Evolutionary conservation across 2,797 vertebrate genomes (phyloP).

Genomic region (Denticeps clupeoides): DNA sequence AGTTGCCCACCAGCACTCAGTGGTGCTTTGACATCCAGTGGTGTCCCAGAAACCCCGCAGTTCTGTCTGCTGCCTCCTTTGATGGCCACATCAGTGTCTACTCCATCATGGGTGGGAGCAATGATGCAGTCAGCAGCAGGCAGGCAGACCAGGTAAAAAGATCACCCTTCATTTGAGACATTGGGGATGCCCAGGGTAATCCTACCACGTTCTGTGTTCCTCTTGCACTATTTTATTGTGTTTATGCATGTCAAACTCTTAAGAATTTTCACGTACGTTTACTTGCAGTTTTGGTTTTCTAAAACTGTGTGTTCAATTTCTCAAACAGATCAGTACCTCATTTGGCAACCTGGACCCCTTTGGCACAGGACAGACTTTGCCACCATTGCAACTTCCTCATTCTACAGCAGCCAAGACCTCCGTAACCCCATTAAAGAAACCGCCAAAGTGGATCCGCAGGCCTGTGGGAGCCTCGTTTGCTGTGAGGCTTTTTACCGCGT

Average conservation of each 20-base stretch:
- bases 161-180: too few relatives aligned
- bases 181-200: too few relatives aligned
- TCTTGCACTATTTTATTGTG: background rate
- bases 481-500: conserved; percentile 49
- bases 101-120: conserved; percentile 90
- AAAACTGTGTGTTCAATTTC: background rate
- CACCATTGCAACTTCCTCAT: conserved; percentile 82
- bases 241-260: background rate
- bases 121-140: conserved; percentile 67
- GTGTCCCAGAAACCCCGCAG: conserved; percentile 89
- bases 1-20: conserved; percentile 82
- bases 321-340: conserved; percentile 73
- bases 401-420: conserved; percentile 42
- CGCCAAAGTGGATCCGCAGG: conserved; percentile 87
- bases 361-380: conserved; percentile 79
- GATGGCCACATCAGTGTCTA: conserved; percentile 84
- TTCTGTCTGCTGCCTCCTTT: conserved; percentile 86
- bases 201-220: too few relatives aligned
- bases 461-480: conserved; percentile 89
- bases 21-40: conserved; percentile 99
- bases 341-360: conserved; percentile 94
- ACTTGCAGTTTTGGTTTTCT: conserved; percentile 7
- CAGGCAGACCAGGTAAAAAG: conserved; percentile 75
- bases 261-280: background rate
- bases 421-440: conserved; percentile 81